Evolutionary conservation across 2,797 vertebrate genomes (phyloP).

Genomic region (Chanos chanos): DNA sequence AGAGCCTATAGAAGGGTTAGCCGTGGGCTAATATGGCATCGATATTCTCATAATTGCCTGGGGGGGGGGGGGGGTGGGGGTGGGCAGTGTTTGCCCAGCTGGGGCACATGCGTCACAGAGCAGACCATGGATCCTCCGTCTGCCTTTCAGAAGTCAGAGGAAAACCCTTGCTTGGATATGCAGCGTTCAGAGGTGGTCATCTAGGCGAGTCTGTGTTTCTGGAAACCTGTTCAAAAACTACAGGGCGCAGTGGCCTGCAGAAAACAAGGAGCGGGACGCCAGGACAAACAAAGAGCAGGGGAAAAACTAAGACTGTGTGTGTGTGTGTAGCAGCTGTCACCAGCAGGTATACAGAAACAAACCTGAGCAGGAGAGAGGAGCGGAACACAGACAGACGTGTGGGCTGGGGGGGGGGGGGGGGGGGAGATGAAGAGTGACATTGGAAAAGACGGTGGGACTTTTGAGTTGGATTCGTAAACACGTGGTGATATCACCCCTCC

Average conservation of each 20-base stretch:
- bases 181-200: slow-evolving; percentile 31
- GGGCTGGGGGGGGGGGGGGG: too few relatives aligned
- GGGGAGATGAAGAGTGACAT: slow-evolving; percentile 69
- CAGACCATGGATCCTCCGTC: slow-evolving; percentile 38
- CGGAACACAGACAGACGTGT: slow-evolving; percentile 44
- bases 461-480: slow-evolving; percentile 14
- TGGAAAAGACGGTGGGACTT: slow-evolving; percentile 57
- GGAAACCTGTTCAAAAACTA: slow-evolving; percentile 41
- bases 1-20: slow-evolving; percentile 28
- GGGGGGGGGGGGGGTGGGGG: not conserved
- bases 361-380: slow-evolving; percentile 45
- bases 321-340: slow-evolving; percentile 51
- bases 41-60: slow-evolving; percentile 32
- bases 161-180: slow-evolving; percentile 45
- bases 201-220: slow-evolving; percentile 45
- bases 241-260: slow-evolving; percentile 46
- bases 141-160: slow-evolving; percentile 50
- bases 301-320: slow-evolving; percentile 20
- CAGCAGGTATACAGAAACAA: slow-evolving; percentile 39
- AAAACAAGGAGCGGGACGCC: slow-evolving; percentile 46
- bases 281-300: slow-evolving; percentile 26
- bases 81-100: slow-evolving; percentile 65
- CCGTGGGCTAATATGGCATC: slow-evolving; percentile 10
- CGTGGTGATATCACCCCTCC: not conserved
- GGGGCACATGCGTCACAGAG: slow-evolving; percentile 53